Conservation (phyloP, 2,888 invertebrate genomes). For the Pegoplata infirma region DNA sequence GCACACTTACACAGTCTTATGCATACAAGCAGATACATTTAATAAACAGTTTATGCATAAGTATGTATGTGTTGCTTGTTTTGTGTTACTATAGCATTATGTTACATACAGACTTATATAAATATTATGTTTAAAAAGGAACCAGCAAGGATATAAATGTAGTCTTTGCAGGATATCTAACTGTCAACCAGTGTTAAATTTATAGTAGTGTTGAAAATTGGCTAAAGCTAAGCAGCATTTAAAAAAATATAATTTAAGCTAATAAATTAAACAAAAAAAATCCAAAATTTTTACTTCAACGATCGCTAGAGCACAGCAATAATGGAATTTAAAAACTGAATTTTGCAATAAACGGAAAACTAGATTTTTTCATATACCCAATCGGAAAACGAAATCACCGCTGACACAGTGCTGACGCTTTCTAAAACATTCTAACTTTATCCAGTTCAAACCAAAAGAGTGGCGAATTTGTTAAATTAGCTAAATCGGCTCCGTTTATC, state of each 20-base stretch:
- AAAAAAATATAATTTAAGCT: slow-evolving; percentile 1
- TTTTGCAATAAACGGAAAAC: too few species aligned
- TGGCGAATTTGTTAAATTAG: too few species aligned
- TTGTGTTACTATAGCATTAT: slow-evolving; percentile 36
- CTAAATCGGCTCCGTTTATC: too few species aligned
- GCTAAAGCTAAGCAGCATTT: slow-evolving; percentile 38
- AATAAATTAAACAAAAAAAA: too few species aligned
- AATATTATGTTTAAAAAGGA: background rate
- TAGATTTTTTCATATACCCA: too few species aligned
- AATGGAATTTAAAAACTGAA: too few species aligned
- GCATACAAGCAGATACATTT: background rate
- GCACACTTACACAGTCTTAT: background rate
- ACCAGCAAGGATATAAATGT: slow-evolving; percentile 18
- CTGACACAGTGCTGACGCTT: too few species aligned
- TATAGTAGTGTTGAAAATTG: slow-evolving; percentile 53
- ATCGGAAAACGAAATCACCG: too few species aligned
- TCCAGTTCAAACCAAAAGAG: too few species aligned
- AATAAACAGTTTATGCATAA: background rate
- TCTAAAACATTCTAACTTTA: too few species aligned
- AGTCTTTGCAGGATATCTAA: slow-evolving; percentile 52
- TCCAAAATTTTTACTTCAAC: too few species aligned
- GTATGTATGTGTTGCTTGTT: slow-evolving; percentile 19
- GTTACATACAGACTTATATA: background rate
- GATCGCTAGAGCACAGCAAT: too few species aligned
- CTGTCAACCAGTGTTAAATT: slow-evolving; percentile 57